Evolutionary conservation across 2,888 invertebrate species (phyloP).

Genomic region (Mesorhabditis belari): DNA sequence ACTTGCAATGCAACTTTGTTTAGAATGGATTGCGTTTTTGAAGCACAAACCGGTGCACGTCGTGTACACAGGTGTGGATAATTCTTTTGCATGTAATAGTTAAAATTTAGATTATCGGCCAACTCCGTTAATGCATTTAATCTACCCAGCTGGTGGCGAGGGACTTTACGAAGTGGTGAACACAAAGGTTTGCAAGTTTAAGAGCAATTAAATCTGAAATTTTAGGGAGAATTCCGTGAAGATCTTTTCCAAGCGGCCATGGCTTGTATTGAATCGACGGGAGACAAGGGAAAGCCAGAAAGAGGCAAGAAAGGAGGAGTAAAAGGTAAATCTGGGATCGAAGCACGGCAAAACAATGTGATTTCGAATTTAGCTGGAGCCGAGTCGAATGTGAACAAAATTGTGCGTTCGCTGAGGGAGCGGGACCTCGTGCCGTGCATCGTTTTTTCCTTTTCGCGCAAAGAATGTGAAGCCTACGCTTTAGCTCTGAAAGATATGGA

Average conservation of each 20-base stretch:
- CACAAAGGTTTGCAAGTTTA: slow-evolving; percentile 61
- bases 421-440: slow-evolving; percentile 94
- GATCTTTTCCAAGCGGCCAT: slow-evolving; percentile 97
- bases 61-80: slow-evolving; percentile 96
- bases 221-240: slow-evolving; percentile 82
- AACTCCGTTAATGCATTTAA: slow-evolving; percentile 93
- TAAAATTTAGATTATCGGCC: slow-evolving; percentile 96
- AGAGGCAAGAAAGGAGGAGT: slow-evolving; percentile 70
- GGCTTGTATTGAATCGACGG: slow-evolving; percentile 69
- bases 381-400: slow-evolving; percentile 81
- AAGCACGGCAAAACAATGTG: slow-evolving; percentile 90
- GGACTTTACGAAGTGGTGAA: slow-evolving; percentile 77
- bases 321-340: slow-evolving; percentile 69
- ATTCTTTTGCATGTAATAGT: too few species aligned
- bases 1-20: slow-evolving; percentile 59
- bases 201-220: not conserved
- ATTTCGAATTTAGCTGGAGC: slow-evolving; percentile 68
- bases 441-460: slow-evolving; percentile 96
- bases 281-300: slow-evolving; percentile 71
- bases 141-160: slow-evolving; percentile 91
- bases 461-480: slow-evolving; percentile 93
- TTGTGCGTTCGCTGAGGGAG: slow-evolving; percentile 98
- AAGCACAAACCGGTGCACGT: slow-evolving; percentile 81
- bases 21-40: slow-evolving; percentile 49
- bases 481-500: slow-evolving; percentile 93